phyloP scores from a whole-genome alignment of 2,888 invertebrate species.

The Sipha maydis region DNA sequence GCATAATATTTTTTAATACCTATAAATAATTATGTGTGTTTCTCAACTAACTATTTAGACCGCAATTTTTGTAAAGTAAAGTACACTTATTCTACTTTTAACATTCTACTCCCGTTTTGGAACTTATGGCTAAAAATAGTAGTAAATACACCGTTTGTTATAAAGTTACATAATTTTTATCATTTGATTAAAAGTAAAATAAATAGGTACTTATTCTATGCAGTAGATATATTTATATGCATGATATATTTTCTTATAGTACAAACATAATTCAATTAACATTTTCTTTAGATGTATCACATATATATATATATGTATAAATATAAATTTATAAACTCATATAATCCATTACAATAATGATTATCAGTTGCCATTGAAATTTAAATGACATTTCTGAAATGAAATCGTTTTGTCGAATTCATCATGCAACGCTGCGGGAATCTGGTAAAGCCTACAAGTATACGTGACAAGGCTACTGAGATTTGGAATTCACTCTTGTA shows the following conservation, averaged over 20 bases:
- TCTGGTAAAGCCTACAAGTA: neutral
- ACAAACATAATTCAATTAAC: too few species aligned
- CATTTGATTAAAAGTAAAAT: neutral
- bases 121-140: neutral
- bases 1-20: neutral
- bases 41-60: neutral
- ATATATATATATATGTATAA: too few species aligned
- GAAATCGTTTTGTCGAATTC: neutral
- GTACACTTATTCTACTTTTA: neutral
- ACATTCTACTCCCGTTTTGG: neutral
- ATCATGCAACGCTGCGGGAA: neutral
- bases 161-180: neutral
- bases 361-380: neutral
- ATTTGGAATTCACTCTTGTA: neutral
- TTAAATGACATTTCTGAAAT: neutral
- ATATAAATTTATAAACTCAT: too few species aligned
- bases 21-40: neutral
- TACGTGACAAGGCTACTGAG: slow-evolving; percentile 25
- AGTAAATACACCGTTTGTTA: neutral
- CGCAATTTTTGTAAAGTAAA: neutral
- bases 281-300: neutral
- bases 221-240: too few species aligned
- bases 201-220: too few species aligned
- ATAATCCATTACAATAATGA: neutral
- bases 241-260: neutral